Evolutionary conservation across 92 coral and sea anemone species (phyloP), one percentile per base, ranked within the genome.

Genomic region (Blastomussa wellsi): DNA sequence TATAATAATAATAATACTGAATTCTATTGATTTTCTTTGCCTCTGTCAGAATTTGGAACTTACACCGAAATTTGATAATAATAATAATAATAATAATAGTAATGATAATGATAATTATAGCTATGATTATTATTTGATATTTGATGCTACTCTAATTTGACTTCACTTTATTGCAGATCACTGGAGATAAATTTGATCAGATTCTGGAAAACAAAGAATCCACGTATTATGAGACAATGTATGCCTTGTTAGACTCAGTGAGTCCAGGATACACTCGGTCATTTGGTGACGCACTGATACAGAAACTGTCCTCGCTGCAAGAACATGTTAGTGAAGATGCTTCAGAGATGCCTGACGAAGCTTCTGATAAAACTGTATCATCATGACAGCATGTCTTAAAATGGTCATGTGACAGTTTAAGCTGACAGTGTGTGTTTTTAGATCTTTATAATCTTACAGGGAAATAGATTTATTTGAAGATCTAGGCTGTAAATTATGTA

Each of bases 211-310:
- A 32, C 51, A 59, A 37, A 24, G 84, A 76, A 7, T 64, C 77
- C n/a, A 88, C 77, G 72, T 87, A 84, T 71, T 97, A 86, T 79
- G 99, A 97, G 78, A 92, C 99, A 47, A 91, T 97, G 20, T 94
- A 97, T 85, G 92, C 97, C 24, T 72, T 94, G n/a, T 78, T 97
- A 80, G 99, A 97, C 79, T 74, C 89, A 0, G 60, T 90, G 0
- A 97, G 99, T 60, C 97, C 98, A 39, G 97, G 92, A 33, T 97
- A 97, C 72, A 29, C 80, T 2, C 90, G 93, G 68, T 89, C 89
- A 88, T 97, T 97, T 93, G 98, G 97, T 20, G 95, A 94, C 73
- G 94, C 90, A 53, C 94, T 97, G 22, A 89, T 93, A 33, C 88
- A 81, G 74, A 97, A 91, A 84, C 86, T 97, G 62, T 91, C 95